Evolutionary conservation across 1,140 invertebrate genomes (phyloP), one percentile per base, ranked within the genome.

Genomic region (Sarcophaga bullata): DNA sequence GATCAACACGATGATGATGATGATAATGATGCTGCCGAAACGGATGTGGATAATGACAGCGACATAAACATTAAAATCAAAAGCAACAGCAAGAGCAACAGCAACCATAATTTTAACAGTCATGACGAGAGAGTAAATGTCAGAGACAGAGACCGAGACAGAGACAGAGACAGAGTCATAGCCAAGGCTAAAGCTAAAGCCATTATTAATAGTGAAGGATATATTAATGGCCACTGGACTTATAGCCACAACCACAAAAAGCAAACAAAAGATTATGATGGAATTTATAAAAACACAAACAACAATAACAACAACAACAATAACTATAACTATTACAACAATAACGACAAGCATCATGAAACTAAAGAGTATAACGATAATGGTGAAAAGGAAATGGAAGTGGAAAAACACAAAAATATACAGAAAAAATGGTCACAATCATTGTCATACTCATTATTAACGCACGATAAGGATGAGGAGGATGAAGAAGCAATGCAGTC

Each of bases 1-100:
- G 17, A 25, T 37, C 47, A 15, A 10, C 13, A 49, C 52, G 54
- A 58, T 83, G 68, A 7, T 48, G 48, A 81, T 73, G 46, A 80
- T 8, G 48, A 84, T 83, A 82, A 84, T 72, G 83, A 83, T 68
- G 76, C 19, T 81, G 73, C 15, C n/a, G 80, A 82, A 47, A 47
- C 48, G 4, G 49, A 82, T 82, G 81, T 54, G 84, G 54, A 81
- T 76, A 83, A 72, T 75, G 84, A 62, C 80, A 81, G 75, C 37
- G 73, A 68, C 15, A 83, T 58, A 75, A 83, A 68, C 52, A 49
- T 62, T 25, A 81, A 68, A 58, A 81, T 37, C 25, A 37, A 81
- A 46, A 81, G 8, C 4, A 83, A 80, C 52, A 80, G 13, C 37
- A 83, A 47, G 8, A 78, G 8, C 25, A 49, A 78, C 75, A 78